A percentile compares a stretch with the other conserved stretches of the same genome.
phyloP scores from a whole-genome alignment of 1,140 invertebrate genomes.

The Steinernema khuongi region DNA sequence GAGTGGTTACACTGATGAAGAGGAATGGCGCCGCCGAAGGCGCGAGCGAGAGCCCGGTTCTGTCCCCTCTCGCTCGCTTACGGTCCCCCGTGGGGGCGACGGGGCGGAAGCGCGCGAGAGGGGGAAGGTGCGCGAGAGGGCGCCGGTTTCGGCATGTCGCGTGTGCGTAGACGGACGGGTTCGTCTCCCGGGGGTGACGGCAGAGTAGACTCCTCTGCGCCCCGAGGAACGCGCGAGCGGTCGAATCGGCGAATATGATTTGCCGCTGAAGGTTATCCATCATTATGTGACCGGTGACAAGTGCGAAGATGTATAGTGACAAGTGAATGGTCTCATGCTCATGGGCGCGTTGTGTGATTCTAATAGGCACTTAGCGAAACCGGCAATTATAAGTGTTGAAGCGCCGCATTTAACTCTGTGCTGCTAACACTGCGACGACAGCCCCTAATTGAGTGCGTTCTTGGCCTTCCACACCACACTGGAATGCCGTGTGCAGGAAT shows the following conservation, averaged over 20 bases:
- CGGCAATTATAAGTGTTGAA: not conserved
- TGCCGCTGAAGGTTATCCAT: slow-evolving; percentile 15
- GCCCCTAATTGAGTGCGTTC: too few relatives aligned
- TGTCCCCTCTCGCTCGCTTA: not conserved
- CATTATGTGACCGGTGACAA: slow-evolving; percentile 15
- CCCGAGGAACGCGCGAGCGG: not conserved
- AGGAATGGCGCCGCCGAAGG: not conserved
- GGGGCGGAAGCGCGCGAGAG: not conserved
- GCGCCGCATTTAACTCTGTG: not conserved
- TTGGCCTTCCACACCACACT: too few relatives aligned
- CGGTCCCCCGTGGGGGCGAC: not conserved
- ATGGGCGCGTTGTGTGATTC: not conserved
- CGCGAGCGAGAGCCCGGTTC: not conserved
- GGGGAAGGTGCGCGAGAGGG: not conserved
- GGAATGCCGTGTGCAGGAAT: too few relatives aligned
- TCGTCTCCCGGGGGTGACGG: not conserved
- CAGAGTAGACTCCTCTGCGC: too few relatives aligned
- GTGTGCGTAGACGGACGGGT: too few relatives aligned
- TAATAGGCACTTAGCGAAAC: slow-evolving; percentile 8
- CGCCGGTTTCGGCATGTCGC: not conserved
- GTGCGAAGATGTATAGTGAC: slow-evolving; percentile 16
- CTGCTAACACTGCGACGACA: too few relatives aligned
- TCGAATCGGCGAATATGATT: slow-evolving; percentile 11
- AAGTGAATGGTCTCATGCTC: slow-evolving; percentile 9
- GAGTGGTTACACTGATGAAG: not conserved